phyloP scores from a whole-genome alignment of 2,797 vertebrate genomes.

The Phyllotis vaccarum region DNA sequence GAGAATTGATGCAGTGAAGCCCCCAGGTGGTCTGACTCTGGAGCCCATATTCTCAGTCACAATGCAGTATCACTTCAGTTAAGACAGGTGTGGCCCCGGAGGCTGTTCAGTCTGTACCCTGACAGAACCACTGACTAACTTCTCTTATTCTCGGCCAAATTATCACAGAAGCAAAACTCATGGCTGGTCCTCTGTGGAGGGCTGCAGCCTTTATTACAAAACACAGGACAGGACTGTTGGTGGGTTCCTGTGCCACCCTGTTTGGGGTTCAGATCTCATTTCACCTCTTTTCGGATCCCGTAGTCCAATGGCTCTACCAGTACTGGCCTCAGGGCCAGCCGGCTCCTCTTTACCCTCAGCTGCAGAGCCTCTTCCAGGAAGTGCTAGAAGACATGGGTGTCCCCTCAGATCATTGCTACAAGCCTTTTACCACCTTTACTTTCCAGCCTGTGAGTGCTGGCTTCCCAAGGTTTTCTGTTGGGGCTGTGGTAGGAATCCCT shows the following conservation, averaged over 20 bases:
- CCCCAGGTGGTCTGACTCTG: neutral
- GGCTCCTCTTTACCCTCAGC: constrained; percentile 88
- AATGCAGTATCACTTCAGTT: neutral
- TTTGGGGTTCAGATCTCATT: constrained; percentile 92
- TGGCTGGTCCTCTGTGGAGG: constrained; percentile 86
- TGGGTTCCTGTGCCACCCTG: constrained; percentile 91
- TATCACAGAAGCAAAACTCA: constrained; percentile 80
- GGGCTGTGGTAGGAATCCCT: constrained; percentile 93
- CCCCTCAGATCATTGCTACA: constrained; percentile 85
- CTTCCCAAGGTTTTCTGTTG: constrained; percentile 92
- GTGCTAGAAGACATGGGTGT: constrained; percentile 90
- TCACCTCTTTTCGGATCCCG: constrained; percentile 91
- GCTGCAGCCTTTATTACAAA: constrained; percentile 90
- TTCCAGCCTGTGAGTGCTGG: constrained; percentile 95
- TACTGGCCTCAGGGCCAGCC: constrained; percentile 93
- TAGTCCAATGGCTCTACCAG: constrained; percentile 92
- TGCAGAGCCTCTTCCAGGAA: constrained; percentile 90
- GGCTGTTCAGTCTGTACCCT: neutral
- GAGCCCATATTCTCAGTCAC: neutral
- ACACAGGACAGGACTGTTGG: constrained; percentile 90
- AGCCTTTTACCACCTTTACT: constrained; percentile 92
- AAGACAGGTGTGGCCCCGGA: neutral
- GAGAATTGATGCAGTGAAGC: neutral
- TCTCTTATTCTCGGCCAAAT: constrained; percentile 76
- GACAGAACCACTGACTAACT: constrained; percentile 70